Evolutionary conservation across 1,140 invertebrate species (phyloP).

Genomic region (Drosophila melanica): DNA sequence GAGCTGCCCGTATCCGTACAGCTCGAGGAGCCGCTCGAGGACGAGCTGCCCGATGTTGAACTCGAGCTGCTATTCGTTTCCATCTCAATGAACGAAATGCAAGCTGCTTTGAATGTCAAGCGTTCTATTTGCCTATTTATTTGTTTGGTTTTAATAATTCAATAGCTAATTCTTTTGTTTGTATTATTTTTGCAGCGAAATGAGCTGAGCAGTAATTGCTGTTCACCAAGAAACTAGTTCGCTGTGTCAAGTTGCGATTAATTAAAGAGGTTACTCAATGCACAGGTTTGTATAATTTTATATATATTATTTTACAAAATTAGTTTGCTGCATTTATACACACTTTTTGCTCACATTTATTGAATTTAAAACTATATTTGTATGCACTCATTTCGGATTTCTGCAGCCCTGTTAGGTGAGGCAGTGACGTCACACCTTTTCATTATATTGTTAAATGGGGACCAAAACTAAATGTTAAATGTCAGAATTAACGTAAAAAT

Average conservation of each 20-base stretch:
- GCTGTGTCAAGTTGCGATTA: neutral
- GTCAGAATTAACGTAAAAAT: no score
- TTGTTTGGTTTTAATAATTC: neutral
- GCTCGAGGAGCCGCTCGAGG: slow-evolving; percentile 86
- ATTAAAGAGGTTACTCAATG: slow-evolving; percentile 1
- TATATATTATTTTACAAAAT: no score
- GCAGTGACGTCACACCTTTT: no score
- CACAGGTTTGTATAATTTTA: neutral
- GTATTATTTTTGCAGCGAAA: slow-evolving; percentile 35
- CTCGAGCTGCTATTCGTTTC: slow-evolving; percentile 87
- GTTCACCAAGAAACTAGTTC: slow-evolving; percentile 27
- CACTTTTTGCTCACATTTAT: no score
- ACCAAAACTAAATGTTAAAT: no score
- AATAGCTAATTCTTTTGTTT: slow-evolving; percentile 33
- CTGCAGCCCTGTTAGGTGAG: no score
- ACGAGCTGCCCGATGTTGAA: slow-evolving; percentile 87
- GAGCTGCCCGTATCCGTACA: slow-evolving; percentile 84
- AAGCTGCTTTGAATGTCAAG: neutral
- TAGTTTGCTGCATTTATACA: neutral
- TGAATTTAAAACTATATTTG: no score
- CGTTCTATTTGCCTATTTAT: neutral
- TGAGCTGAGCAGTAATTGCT: slow-evolving; percentile 16
- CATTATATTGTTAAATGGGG: no score
- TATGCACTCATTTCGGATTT: no score
- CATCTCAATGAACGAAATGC: slow-evolving; percentile 27